Percentiles rank a stretch among this genome's conserved stretches.
Conservation (phyloP, 2,113 vertebrate species). For the Passer domesticus region DNA sequence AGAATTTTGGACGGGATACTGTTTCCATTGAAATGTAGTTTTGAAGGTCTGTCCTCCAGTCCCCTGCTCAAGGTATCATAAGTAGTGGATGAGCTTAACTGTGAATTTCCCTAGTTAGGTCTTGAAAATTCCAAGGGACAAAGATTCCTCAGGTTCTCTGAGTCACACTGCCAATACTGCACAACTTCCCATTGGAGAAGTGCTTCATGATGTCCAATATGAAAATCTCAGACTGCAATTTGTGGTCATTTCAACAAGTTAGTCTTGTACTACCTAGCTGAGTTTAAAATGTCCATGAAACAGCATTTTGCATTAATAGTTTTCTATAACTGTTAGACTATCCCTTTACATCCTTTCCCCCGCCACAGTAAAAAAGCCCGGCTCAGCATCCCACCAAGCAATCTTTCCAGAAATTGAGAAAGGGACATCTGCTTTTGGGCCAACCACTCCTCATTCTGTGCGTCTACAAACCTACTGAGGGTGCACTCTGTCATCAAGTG, state of each 20-base stretch:
- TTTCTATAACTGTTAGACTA: background rate
- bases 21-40: background rate
- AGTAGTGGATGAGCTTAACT: background rate
- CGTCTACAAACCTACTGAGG: background rate
- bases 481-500: background rate
- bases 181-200: background rate
- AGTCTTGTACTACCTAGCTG: background rate
- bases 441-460: background rate
- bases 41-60: background rate
- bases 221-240: background rate
- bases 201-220: background rate
- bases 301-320: background rate
- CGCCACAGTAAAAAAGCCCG: background rate
- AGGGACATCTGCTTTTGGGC: background rate
- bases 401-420: background rate
- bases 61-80: background rate
- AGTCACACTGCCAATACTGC: background rate
- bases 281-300: background rate
- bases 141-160: background rate
- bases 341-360: background rate
- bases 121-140: background rate
- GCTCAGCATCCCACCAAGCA: rapidly evolving
- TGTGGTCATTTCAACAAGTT: background rate
- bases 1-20: background rate
- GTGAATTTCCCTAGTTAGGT: background rate